Percentiles rank a stretch among this genome's conserved stretches.
Conservation (phyloP, 2,113 vertebrate species). For the Scomber scombrus region DNA sequence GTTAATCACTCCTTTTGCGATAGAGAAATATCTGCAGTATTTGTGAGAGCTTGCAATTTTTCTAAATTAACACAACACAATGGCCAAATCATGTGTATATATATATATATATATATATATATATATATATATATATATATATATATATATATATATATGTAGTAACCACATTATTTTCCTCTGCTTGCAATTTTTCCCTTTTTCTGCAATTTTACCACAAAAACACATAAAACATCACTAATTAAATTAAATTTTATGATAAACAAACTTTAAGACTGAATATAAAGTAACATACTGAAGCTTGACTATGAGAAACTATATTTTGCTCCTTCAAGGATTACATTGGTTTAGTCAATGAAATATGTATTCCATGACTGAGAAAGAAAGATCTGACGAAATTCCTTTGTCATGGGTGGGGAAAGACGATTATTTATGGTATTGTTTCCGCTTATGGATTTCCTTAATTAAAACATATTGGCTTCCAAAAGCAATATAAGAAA, state of each 20-base stretch:
- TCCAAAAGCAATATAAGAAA: slow-evolving; percentile 82
- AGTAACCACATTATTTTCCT: not conserved
- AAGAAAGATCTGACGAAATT: slow-evolving; percentile 76
- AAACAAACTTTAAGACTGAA: not conserved
- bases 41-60: no score
- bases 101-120: not conserved
- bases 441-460: slow-evolving; percentile 81
- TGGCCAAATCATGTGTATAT: not conserved
- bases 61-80: not conserved
- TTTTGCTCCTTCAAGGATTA: slow-evolving; percentile 22
- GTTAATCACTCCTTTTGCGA: no score
- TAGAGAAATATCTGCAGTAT: no score
- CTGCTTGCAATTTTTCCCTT: no score
- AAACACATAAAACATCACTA: no score
- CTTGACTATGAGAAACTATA: slow-evolving; percentile 15
- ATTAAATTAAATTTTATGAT: not conserved
- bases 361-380: slow-evolving; percentile 58
- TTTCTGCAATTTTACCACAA: no score
- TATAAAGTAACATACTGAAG: not conserved
- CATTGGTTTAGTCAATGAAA: slow-evolving; percentile 61
- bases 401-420: slow-evolving; percentile 79
- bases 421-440: slow-evolving; percentile 82
- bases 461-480: slow-evolving; percentile 84
- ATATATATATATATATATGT: not conserved
- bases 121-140: not conserved